These are phyloP conservation scores for Conus betulinus DNA, from an alignment of 1,140 invertebrate species.

Conservation along the genomic window DNA sequence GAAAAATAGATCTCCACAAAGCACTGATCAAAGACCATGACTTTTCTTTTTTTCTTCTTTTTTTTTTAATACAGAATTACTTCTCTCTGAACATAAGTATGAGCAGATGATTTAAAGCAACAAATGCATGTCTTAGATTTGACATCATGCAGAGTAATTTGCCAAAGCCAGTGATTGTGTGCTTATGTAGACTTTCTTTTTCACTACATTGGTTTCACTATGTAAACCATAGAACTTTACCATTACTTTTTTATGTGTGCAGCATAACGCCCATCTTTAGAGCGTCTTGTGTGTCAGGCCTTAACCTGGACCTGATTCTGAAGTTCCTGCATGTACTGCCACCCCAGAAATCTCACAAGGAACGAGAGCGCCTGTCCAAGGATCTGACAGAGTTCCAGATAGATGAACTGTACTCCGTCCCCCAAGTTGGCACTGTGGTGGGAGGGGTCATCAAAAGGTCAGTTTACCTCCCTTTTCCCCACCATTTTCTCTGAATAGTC, in stretches of 20 bases:
- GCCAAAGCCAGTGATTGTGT: too few relatives aligned
- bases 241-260: constrained; percentile 43
- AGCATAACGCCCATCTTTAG: constrained; percentile 87
- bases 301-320: constrained; percentile 86
- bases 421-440: constrained; percentile 97
- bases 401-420: constrained; percentile 98
- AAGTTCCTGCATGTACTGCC: constrained; percentile 97
- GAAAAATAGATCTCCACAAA: too few relatives aligned
- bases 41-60: too few relatives aligned
- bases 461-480: not conserved
- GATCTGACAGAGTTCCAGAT: constrained; percentile 83
- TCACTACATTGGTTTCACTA: too few relatives aligned
- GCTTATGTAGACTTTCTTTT: too few relatives aligned
- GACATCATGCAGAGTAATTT: too few relatives aligned
- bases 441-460: constrained; percentile 90
- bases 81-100: too few relatives aligned
- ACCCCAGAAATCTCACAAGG: constrained; percentile 82
- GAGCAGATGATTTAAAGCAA: too few relatives aligned
- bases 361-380: constrained; percentile 85
- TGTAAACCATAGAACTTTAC: not conserved
- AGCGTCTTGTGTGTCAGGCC: constrained; percentile 95
- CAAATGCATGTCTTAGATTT: too few relatives aligned
- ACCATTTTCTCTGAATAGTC: too few relatives aligned
- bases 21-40: too few relatives aligned
- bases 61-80: too few relatives aligned